Evolutionary conservation across 1,140 invertebrate species (phyloP), one percentile per base, ranked within the genome.

Genomic region (Tetragnatha versicolor): DNA sequence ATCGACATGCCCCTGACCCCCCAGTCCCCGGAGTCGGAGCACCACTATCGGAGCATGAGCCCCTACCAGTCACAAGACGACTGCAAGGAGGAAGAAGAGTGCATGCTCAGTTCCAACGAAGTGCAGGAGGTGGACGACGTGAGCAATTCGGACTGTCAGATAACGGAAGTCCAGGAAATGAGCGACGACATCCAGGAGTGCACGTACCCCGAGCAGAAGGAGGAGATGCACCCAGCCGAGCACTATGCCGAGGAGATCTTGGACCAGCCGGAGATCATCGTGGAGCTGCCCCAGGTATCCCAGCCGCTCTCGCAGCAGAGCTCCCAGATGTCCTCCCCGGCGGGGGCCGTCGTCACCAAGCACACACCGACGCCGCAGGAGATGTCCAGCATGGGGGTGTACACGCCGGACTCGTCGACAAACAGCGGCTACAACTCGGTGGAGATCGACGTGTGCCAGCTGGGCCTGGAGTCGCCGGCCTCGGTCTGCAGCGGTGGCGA

Each of bases 381-480:
- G 45, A 85, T 92, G 70, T 90, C 91, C 17, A 93, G 91, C 2
- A 91, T 94, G 89, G 92, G 92, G 0, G 92, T 94, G 1, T 94
- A 93, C 81, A 93, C 92, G 0, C 92, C 93, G 0, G 93, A 94
- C 83, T 93, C 92, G 0, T 93, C 92, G 1, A 94, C 92, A 33
- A 93, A 94, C 83, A 94, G 93, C 0, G 85, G 87, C 7, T 94
- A 93, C 72, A 82, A 81, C 79, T 80, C 90, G 90, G 76, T 94
- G 91, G 93, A 95, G 79, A 86, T 95, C 63, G 93, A 94, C 85
- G 93, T 94, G 0, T 90, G 89, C 81, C 93, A 94, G 83, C 85
- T 95, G 29, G 93, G 92, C 4, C 86, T 96, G 65, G 93, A 95
- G 83, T 95, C 94, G 0, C 94, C 94, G 0, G 91, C 93, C 0